Conservation (phyloP, 2,113 vertebrate genomes). For the Aldabrachelys gigantea region DNA sequence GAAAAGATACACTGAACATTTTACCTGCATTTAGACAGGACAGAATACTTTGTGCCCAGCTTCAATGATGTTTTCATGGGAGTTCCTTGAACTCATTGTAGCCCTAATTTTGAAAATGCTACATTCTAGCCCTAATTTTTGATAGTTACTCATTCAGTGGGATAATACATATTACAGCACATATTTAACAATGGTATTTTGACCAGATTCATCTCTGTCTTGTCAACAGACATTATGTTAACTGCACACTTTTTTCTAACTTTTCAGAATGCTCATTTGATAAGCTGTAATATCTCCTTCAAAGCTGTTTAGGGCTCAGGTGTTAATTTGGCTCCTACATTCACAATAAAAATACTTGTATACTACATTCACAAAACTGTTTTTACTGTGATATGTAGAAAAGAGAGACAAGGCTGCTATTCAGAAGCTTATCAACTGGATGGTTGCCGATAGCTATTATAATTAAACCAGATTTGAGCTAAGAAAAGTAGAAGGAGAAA, state of each 20-base stretch:
- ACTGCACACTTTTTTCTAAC: background rate
- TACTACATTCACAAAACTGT: too few species aligned
- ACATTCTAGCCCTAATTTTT: background rate
- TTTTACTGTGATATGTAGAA: too few species aligned
- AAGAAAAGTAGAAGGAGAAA: background rate
- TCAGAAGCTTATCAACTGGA: background rate
- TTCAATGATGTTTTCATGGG: too few species aligned
- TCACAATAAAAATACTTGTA: background rate
- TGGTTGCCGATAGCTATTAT: background rate
- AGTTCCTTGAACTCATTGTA: background rate
- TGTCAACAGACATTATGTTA: background rate
- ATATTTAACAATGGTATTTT: background rate
- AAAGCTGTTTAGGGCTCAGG: background rate
- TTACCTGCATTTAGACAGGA: background rate
- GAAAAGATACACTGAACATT: background rate
- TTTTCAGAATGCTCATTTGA: background rate
- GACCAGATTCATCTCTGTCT: background rate
- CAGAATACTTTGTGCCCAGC: too few species aligned
- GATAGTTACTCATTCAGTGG: background rate
- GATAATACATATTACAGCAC: background rate
- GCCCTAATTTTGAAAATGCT: background rate
- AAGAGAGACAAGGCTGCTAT: background rate
- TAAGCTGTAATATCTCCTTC: background rate
- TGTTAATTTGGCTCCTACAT: background rate
- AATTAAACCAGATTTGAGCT: background rate